Conservation (phyloP, 2,888 invertebrate genomes). For the Caenorhabditis angaria region DNA sequence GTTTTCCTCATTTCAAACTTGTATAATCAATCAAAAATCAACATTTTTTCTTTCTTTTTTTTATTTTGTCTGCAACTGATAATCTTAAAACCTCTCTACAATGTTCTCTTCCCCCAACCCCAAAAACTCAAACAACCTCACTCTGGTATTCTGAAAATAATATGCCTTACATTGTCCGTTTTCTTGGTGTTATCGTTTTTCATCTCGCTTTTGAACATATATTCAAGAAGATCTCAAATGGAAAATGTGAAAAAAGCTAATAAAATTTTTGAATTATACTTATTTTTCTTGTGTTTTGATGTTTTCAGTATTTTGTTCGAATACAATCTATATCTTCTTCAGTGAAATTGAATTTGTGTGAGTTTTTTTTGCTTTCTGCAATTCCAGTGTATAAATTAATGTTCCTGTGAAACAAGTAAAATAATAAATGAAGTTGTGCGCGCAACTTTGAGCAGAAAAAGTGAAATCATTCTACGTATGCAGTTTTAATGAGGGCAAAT, state of each 20-base stretch:
- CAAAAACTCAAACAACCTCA: not conserved
- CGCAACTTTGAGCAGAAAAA: no score
- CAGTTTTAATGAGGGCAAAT: no score
- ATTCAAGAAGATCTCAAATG: not conserved
- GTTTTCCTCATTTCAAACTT: not conserved
- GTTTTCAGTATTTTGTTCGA: no score
- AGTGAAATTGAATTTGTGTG: no score
- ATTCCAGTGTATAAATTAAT: no score
- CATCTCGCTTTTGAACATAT: not conserved
- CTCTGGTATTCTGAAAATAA: not conserved
- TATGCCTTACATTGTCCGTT: not conserved
- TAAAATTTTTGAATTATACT: not conserved
- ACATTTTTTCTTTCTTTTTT: not conserved
- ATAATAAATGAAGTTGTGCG: no score
- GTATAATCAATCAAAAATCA: no score
- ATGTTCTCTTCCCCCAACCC: not conserved
- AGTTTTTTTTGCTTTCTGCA: no score
- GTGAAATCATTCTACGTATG: no score
- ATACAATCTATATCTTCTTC: no score
- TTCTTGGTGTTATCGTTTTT: not conserved
- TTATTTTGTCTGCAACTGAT: not conserved
- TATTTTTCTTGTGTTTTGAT: not conserved
- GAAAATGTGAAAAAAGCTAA: not conserved
- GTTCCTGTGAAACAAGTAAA: no score
- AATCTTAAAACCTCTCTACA: constrained; percentile 3